These are phyloP conservation scores for Dicrurus megarhynchus DNA, from an alignment of 2,113 vertebrate species.

Conservation along the genomic window DNA sequence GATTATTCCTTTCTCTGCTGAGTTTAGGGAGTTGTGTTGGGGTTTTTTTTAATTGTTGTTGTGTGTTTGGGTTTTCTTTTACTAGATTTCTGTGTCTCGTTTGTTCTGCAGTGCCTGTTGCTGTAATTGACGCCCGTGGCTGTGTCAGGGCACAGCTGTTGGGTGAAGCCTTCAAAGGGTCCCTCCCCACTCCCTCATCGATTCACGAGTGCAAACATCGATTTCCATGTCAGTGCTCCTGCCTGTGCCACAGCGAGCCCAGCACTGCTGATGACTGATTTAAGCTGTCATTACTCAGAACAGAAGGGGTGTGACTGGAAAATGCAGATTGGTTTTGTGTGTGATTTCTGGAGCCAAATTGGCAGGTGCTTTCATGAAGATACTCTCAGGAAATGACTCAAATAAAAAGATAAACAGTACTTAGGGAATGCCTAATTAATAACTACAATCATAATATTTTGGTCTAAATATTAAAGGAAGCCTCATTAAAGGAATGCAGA, in stretches of 20 bases:
- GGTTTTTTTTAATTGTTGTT: fast-evolving
- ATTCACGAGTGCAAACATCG: neutral
- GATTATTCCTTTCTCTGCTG: neutral
- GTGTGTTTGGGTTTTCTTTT: neutral
- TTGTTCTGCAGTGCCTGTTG: neutral
- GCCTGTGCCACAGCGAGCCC: neutral
- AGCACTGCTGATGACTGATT: neutral
- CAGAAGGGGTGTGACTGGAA: neutral
- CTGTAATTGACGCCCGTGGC: neutral
- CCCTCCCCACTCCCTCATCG: neutral
- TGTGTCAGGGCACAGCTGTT: neutral
- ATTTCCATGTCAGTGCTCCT: neutral
- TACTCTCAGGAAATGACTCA: neutral
- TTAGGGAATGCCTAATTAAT: neutral
- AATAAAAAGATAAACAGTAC: neutral
- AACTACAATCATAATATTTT: neutral
- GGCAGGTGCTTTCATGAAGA: neutral
- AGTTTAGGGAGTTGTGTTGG: neutral
- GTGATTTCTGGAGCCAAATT: neutral
- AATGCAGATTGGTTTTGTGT: neutral
- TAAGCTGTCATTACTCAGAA: neutral
- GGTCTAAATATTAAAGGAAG: neutral
- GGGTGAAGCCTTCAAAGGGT: neutral
- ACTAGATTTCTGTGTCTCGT: fast-evolving
- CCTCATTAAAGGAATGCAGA: neutral